Evolutionary conservation across 2,797 vertebrate genomes (phyloP).

Genomic region (Chromobotia macracanthus): DNA sequence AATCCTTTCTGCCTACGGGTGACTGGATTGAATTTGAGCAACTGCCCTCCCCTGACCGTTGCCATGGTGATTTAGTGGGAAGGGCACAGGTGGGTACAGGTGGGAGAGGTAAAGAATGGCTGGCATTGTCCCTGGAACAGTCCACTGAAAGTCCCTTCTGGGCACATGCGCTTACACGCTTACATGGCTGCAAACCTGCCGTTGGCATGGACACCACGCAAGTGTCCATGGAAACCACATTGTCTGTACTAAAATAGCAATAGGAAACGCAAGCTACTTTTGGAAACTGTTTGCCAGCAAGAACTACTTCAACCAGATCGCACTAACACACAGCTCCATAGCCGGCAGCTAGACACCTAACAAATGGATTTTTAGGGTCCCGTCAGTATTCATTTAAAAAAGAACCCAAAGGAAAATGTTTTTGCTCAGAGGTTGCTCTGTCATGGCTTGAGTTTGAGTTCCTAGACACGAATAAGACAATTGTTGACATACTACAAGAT

Average conservation of each 20-base stretch:
- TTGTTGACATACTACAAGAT: neutral
- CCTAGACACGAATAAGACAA: neutral
- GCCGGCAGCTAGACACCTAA: constrained; percentile 29
- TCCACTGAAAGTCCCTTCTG: constrained; percentile 35
- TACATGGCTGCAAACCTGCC: constrained; percentile 55
- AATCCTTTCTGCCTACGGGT: constrained; percentile 19
- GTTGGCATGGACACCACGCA: constrained; percentile 63
- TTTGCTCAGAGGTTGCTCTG: constrained; percentile 4
- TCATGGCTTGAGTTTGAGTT: neutral
- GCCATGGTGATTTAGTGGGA: constrained; percentile 53
- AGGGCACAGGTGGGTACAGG: constrained; percentile 53
- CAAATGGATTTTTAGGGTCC: constrained; percentile 10
- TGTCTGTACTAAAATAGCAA: constrained; percentile 62
- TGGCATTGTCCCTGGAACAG: constrained; percentile 53
- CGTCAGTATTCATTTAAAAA: constrained; percentile 11
- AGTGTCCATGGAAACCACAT: constrained; percentile 63
- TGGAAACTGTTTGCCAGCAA: constrained; percentile 40
- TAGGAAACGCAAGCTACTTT: constrained; percentile 55
- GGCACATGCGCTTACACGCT: constrained; percentile 26
- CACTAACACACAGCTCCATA: constrained; percentile 11
- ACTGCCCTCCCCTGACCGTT: constrained; percentile 48
- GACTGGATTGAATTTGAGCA: constrained; percentile 21
- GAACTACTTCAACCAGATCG: constrained; percentile 34
- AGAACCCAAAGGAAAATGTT: constrained; percentile 9
- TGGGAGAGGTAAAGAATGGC: constrained; percentile 53